Base-by-base conservation (phyloP, 2,888 invertebrate species). In the Alcis repandata region DNA sequence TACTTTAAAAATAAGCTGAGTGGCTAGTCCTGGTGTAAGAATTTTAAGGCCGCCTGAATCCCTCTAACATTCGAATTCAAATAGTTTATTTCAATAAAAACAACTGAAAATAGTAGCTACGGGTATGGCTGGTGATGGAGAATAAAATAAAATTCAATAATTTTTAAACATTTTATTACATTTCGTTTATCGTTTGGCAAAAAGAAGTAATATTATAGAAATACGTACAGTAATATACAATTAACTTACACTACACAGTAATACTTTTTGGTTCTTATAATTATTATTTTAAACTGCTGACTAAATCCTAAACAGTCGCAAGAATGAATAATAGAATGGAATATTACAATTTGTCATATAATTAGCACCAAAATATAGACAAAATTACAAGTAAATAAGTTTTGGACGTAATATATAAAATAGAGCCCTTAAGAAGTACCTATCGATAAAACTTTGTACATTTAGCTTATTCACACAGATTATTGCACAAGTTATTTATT, bases 231-330 rank as follows among this genome's bases (percentile, higher is more conserved):
- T 80, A 83, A 77, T 79, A 71, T 82, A 86, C 82, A 82, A 76
- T 75, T 73, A 60, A 63, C 71, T 79, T 77, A 79, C 73, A 70
- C 79, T 79, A 80, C 75, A 77, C 80, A 79, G 84, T 90, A 92
- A 92, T 91, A 92, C 91, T 92, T 92, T 92, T 92, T 91, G 92
- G 92, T 90, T 89, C 87, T 85, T 90, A 89, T 70, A 79, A 79
- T 83, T 59, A 67, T 57, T n/a, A n/a, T n/a, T 58, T 79, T 78
- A 78, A 17, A 76, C 76, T 77, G 78, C 65, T 71, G 70, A 77
- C 74, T 82, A 78, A 76, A 62, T 75, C 69, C 49, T 72, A 65
- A 52, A 67, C 68, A 72, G 68, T 67, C 70, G 60, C 59, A 66
- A 49, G 56, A 56, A 67, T 61, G n/a, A 33, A 17, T 60, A 13